phyloP scores from a whole-genome alignment of 2,113 vertebrate species.

The Vimba vimba region DNA sequence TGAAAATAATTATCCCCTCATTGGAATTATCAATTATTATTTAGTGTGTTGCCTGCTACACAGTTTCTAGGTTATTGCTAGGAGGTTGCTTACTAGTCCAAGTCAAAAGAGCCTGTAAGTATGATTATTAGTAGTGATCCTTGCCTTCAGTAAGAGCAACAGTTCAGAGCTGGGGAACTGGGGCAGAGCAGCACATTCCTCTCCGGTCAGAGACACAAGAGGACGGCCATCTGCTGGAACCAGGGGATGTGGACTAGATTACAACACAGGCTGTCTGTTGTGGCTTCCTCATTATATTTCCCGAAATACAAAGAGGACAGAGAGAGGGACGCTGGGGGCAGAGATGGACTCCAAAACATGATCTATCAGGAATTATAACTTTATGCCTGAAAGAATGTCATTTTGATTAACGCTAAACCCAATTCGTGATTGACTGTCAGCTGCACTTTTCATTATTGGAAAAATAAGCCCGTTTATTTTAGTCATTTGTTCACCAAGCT shows the following conservation, averaged over 20 bases:
- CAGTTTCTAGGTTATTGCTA: background rate
- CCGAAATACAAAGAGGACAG: background rate
- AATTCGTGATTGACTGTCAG: background rate
- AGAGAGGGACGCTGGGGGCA: background rate
- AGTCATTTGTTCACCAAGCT: background rate
- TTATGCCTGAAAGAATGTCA: background rate
- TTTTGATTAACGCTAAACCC: background rate
- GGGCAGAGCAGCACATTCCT: conserved; percentile 26
- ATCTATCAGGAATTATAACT: background rate
- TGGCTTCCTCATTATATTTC: conserved; percentile 16
- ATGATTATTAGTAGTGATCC: background rate
- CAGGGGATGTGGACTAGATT: conserved; percentile 30
- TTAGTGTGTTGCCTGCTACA: too few species aligned
- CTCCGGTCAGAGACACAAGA: conserved; percentile 36
- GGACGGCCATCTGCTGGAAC: conserved; percentile 27
- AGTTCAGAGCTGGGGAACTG: background rate
- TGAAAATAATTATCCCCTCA: too few species aligned
- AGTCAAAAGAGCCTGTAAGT: background rate
- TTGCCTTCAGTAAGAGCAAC: background rate
- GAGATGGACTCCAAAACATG: background rate
- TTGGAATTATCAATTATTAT: too few species aligned
- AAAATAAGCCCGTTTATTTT: background rate
- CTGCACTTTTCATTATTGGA: background rate
- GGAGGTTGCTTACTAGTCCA: background rate
- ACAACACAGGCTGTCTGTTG: conserved; percentile 18